Conservation (phyloP, 1,140 invertebrate genomes). For the Branchinecta lindahli region DNA sequence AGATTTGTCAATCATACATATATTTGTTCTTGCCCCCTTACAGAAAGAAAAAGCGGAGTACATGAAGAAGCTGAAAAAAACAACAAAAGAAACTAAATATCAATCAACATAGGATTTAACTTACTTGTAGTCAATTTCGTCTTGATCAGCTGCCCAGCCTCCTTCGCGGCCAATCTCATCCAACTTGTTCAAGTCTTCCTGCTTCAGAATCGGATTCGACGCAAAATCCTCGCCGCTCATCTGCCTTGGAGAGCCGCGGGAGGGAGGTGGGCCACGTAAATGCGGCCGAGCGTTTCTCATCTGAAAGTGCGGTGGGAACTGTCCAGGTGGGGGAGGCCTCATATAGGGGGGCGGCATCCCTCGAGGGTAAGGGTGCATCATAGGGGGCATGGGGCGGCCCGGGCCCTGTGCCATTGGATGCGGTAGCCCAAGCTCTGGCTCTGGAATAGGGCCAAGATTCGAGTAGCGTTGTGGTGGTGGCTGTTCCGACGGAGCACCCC, state of each 20-base stretch:
- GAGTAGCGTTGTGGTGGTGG: neutral
- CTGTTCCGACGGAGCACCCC: slow-evolving; percentile 33
- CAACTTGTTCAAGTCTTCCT: slow-evolving; percentile 77
- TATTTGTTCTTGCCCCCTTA: no score
- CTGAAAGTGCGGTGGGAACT: slow-evolving; percentile 14
- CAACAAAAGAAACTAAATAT: no score
- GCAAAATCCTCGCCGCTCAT: slow-evolving; percentile 33
- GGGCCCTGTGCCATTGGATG: slow-evolving; percentile 41
- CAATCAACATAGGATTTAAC: slow-evolving; percentile 23
- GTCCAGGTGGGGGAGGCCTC: slow-evolving; percentile 29
- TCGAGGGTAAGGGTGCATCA: slow-evolving; percentile 29
- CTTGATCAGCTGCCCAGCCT: slow-evolving; percentile 69
- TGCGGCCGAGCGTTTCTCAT: slow-evolving; percentile 23
- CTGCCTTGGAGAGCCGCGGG: slow-evolving; percentile 20
- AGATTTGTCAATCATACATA: no score
- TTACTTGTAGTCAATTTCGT: slow-evolving; percentile 85
- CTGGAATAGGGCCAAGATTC: neutral
- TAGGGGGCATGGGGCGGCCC: slow-evolving; percentile 39
- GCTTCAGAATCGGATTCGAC: slow-evolving; percentile 67
- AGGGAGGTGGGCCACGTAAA: slow-evolving; percentile 20
- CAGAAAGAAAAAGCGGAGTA: slow-evolving; percentile 31
- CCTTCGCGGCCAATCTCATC: slow-evolving; percentile 66
- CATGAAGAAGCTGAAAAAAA: slow-evolving; percentile 14
- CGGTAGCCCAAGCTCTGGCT: slow-evolving; percentile 27
- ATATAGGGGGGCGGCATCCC: slow-evolving; percentile 26